Conservation (phyloP, 1,140 invertebrate genomes). For the Temnothorax curvispinosus region DNA sequence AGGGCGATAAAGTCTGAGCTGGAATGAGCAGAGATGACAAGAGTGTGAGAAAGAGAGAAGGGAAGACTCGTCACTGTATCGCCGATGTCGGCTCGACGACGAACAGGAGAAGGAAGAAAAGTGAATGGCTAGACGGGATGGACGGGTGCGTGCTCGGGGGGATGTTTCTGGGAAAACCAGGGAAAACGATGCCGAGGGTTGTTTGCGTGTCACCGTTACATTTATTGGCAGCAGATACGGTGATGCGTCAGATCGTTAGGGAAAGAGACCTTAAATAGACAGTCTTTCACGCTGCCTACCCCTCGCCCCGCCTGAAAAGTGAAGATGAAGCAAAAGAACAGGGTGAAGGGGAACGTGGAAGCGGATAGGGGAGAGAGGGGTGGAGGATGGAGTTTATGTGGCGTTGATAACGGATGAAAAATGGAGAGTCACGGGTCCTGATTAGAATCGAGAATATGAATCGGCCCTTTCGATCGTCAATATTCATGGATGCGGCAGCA, state of each 20-base stretch:
- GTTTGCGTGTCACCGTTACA: constrained; percentile 56
- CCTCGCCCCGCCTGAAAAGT: neutral
- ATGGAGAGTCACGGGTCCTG: constrained; percentile 69
- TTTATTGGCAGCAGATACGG: constrained; percentile 67
- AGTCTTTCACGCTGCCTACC: constrained; percentile 25
- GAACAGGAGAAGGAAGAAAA: constrained; percentile 5
- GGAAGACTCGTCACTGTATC: constrained; percentile 27
- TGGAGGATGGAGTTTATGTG: constrained; percentile 52
- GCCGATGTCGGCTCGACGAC: neutral
- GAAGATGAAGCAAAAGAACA: constrained; percentile 20
- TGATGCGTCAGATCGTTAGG: constrained; percentile 72
- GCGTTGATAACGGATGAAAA: constrained; percentile 72
- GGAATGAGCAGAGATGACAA: constrained; percentile 44
- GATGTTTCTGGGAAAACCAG: constrained; percentile 14
- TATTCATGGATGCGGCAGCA: constrained; percentile 64
- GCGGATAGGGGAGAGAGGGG: neutral
- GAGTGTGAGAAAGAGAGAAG: neutral
- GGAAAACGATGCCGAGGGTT: constrained; percentile 18
- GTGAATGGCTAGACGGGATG: neutral
- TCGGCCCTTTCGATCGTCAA: constrained; percentile 68
- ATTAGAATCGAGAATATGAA: constrained; percentile 74
- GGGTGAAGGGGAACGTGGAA: neutral
- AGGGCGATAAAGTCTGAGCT: constrained; percentile 48
- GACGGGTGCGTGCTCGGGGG: neutral
- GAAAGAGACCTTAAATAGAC: constrained; percentile 55